phyloP scores from a whole-genome alignment of 2,797 vertebrate genomes.

The Neoniphon sammara region DNA sequence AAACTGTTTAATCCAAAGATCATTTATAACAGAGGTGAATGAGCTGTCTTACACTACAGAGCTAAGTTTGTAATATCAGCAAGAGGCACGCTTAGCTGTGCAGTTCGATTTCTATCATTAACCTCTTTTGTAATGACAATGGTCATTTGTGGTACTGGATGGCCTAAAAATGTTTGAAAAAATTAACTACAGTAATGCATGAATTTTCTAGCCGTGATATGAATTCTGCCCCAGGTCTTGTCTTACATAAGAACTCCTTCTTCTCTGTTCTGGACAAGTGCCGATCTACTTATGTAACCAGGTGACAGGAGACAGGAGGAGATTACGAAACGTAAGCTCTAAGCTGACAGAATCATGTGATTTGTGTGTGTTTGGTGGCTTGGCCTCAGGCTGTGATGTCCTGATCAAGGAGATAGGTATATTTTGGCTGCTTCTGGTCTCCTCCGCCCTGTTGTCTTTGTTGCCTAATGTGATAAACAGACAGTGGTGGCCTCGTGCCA shows the following conservation, averaged over 20 bases:
- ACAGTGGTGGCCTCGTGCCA: constrained; percentile 51
- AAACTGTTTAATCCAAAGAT: background rate
- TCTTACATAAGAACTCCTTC: constrained; percentile 38
- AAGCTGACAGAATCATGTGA: constrained; percentile 37
- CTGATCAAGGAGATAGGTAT: constrained; percentile 44
- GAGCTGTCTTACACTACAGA: background rate
- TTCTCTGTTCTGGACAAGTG: constrained; percentile 30
- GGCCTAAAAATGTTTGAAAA: background rate
- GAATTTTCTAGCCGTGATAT: constrained; percentile 2
- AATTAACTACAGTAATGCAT: constrained; percentile 16
- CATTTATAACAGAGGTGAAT: background rate
- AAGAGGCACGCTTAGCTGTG: background rate
- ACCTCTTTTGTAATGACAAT: too few relatives aligned
- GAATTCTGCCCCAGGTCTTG: background rate
- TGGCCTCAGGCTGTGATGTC: constrained; percentile 37
- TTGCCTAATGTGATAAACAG: constrained; percentile 68
- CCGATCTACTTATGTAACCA: constrained; percentile 43
- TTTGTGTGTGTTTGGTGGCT: constrained; percentile 13
- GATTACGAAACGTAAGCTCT: constrained; percentile 50
- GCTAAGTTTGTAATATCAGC: background rate
- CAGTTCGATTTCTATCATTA: too few relatives aligned
- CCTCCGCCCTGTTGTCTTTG: constrained; percentile 50
- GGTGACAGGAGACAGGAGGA: constrained; percentile 38
- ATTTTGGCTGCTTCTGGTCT: constrained; percentile 52
- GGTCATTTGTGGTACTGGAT: too few relatives aligned